Percentiles rank a stretch among this genome's conserved stretches.
phyloP scores from a whole-genome alignment of 2,113 vertebrate genomes.

The Pungitius pungitius region DNA sequence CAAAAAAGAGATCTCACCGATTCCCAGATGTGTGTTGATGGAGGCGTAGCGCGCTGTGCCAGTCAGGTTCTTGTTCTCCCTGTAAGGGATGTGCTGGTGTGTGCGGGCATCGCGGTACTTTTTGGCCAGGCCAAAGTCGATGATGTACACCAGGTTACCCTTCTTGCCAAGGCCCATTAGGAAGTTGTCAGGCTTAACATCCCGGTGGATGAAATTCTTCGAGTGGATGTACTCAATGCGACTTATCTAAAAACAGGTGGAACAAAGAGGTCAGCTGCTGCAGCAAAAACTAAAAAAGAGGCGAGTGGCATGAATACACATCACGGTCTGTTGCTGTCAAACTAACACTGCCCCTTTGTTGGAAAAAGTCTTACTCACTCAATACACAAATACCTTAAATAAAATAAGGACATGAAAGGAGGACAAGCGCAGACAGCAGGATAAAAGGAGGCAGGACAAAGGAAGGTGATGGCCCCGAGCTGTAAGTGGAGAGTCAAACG shows the following conservation, averaged over 20 bases:
- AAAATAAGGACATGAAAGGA: conserved; percentile 15
- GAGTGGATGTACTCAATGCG: conserved; percentile 99
- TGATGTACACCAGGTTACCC: conserved; percentile 98
- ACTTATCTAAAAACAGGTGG: conserved; percentile 84
- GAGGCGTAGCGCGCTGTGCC: conserved; percentile 97
- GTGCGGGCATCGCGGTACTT: conserved; percentile 96
- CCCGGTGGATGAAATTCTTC: conserved; percentile 98
- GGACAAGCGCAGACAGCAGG: conserved; percentile 9
- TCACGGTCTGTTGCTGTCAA: not conserved
- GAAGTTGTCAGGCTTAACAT: conserved; percentile 97
- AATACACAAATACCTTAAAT: conserved; percentile 8
- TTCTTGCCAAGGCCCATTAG: conserved; percentile 98
- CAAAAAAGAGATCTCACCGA: conserved; percentile 81
- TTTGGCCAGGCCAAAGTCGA: conserved; percentile 97
- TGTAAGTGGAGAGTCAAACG: conserved; percentile 26
- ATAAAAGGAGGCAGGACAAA: conserved; percentile 15
- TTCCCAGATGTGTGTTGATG: conserved; percentile 97
- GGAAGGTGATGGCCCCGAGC: conserved; percentile 24
- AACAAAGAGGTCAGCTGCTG: conserved; percentile 9
- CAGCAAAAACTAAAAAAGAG: not conserved
- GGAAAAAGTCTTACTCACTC: not conserved
- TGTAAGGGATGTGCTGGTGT: conserved; percentile 97
- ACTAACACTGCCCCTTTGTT: not conserved
- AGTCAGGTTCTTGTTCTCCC: conserved; percentile 98
- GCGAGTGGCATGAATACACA: not conserved